A percentile compares a stretch with the other conserved stretches of the same genome.
phyloP scores from a whole-genome alignment of 2,113 vertebrate genomes.

The Tricholaema leucomelas region DNA sequence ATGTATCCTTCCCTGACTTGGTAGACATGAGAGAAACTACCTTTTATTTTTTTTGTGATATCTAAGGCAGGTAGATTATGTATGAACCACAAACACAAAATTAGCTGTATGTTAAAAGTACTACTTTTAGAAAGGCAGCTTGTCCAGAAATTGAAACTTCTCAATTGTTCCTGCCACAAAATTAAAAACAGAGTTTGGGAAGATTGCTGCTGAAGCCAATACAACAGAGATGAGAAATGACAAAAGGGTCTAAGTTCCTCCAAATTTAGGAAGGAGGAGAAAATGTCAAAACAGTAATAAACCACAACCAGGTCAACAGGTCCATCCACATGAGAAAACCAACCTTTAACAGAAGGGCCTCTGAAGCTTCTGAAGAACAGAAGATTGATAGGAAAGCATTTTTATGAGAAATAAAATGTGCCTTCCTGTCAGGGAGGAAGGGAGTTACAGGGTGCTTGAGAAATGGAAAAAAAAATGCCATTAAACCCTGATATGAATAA shows the following conservation, averaged over 20 bases:
- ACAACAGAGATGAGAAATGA: conserved; percentile 56
- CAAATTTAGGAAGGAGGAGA: conserved; percentile 66
- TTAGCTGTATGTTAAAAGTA: conserved; percentile 52
- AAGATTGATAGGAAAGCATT: conserved; percentile 70
- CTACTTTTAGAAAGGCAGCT: conserved; percentile 61
- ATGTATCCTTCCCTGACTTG: conserved; percentile 65
- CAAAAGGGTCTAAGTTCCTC: conserved; percentile 58
- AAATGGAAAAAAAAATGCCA: conserved; percentile 73
- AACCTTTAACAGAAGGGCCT: conserved; percentile 67
- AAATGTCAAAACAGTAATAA: conserved; percentile 69
- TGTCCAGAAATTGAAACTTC: conserved; percentile 37
- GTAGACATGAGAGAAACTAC: conserved; percentile 59
- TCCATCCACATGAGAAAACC: conserved; percentile 58
- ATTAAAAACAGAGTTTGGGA: conserved; percentile 58
- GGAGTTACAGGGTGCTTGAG: conserved; percentile 79
- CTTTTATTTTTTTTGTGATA: conserved; percentile 39
- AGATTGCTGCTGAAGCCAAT: conserved; percentile 65
- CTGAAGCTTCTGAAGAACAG: conserved; percentile 75
- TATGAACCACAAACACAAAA: conserved; percentile 37
- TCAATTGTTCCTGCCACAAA: conserved; percentile 32
- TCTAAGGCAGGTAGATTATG: background rate
- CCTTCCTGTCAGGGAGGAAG: conserved; percentile 84
- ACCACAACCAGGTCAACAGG: conserved; percentile 66
- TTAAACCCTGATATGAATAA: conserved; percentile 79
- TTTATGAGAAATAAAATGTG: conserved; percentile 79